Evolutionary conservation across 2,888 invertebrate genomes (phyloP).

Genomic region (Leucozona laternaria): DNA sequence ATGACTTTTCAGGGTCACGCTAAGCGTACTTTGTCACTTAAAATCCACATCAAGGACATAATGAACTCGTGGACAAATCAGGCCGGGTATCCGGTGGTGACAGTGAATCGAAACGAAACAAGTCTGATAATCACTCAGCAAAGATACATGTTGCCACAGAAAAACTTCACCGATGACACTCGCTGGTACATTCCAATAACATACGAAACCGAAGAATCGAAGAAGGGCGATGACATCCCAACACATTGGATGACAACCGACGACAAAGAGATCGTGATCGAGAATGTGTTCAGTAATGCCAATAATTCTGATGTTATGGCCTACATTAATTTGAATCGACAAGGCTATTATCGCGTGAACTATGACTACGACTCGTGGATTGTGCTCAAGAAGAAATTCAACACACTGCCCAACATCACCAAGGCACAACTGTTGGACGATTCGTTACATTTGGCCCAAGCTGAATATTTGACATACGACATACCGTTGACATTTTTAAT

Average conservation of each 20-base stretch:
- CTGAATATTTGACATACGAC: conserved; percentile 85
- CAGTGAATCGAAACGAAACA: conserved; percentile 83
- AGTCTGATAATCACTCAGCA: conserved; percentile 81
- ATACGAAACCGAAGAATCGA: conserved; percentile 81
- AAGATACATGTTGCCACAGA: conserved; percentile 81
- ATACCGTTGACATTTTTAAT: conserved; percentile 85
- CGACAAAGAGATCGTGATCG: conserved; percentile 79
- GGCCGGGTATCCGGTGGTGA: conserved; percentile 88
- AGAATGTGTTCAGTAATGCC: conserved; percentile 79
- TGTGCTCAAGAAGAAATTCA: conserved; percentile 85
- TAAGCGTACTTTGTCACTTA: conserved; percentile 81
- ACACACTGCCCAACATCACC: conserved; percentile 85
- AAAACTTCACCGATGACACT: conserved; percentile 79
- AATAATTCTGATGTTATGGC: conserved; percentile 80
- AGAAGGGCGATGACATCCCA: conserved; percentile 80
- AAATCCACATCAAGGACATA: conserved; percentile 85
- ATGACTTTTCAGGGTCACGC: conserved; percentile 86
- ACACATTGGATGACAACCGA: conserved; percentile 82
- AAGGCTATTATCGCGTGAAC: conserved; percentile 88
- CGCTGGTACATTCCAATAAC: conserved; percentile 83
- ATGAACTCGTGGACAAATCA: conserved; percentile 89
- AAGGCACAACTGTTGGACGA: conserved; percentile 90
- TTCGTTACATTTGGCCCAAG: conserved; percentile 86
- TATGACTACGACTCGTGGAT: conserved; percentile 87
- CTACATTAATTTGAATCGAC: conserved; percentile 84